Conservation (phyloP, 2,113 vertebrate genomes). For the Barbus barbus region DNA sequence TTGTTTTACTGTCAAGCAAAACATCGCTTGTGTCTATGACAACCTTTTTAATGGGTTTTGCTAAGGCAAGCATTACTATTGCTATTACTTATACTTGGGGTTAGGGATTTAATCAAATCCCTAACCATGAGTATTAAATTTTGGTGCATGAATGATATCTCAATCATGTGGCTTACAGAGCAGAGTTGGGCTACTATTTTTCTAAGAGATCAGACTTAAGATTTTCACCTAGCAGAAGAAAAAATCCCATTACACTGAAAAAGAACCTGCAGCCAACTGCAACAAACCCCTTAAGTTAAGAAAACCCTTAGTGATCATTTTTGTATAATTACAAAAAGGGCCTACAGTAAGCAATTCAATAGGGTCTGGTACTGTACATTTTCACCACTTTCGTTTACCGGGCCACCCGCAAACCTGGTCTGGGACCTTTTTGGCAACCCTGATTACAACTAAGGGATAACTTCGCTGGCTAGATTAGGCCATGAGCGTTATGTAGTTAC, state of each 20-base stretch:
- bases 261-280: background rate
- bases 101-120: background rate
- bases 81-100: background rate
- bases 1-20: slow-evolving; percentile 37
- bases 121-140: background rate
- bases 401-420: background rate
- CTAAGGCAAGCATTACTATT: background rate
- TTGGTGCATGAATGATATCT: slow-evolving; percentile 22
- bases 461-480: background rate
- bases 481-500: background rate
- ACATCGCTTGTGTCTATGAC: background rate
- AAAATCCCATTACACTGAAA: background rate
- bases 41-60: background rate
- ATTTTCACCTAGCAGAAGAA: background rate
- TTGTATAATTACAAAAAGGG: background rate
- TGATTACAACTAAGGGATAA: background rate
- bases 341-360: background rate
- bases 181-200: background rate
- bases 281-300: background rate
- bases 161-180: background rate
- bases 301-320: slow-evolving; percentile 9
- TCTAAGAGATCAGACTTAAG: background rate
- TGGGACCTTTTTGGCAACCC: background rate
- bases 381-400: background rate
- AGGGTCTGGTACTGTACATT: background rate